These are phyloP conservation scores for Eupithecia exiguata DNA, from an alignment of 2,888 invertebrate genomes.

Conservation along the genomic window DNA sequence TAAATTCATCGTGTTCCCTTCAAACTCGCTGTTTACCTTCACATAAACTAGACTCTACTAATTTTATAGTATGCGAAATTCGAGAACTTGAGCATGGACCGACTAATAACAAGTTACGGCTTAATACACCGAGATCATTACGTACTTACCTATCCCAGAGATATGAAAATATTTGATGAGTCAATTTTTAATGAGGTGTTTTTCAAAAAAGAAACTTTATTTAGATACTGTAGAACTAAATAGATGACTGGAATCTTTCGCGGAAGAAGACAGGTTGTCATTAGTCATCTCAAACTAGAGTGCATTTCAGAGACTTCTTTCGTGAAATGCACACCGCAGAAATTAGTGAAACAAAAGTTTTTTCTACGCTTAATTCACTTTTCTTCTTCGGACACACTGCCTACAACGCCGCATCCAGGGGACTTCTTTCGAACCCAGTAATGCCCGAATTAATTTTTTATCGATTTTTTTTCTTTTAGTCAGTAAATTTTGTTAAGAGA, in stretches of 20 bases:
- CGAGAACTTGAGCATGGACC: not conserved
- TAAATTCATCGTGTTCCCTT: slow-evolving; percentile 38
- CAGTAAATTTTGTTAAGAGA: too few relatives aligned
- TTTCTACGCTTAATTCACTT: too few relatives aligned
- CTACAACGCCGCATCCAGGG: too few relatives aligned
- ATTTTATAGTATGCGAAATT: slow-evolving; percentile 4
- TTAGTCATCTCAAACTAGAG: too few relatives aligned
- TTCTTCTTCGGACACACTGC: too few relatives aligned
- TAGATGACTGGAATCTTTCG: not conserved
- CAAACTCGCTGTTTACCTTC: slow-evolving; percentile 20
- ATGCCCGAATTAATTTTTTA: too few relatives aligned
- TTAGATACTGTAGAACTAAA: not conserved
- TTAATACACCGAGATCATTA: not conserved
- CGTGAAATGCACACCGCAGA: too few relatives aligned
- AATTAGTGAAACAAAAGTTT: too few relatives aligned
- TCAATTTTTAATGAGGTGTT: not conserved
- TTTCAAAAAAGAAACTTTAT: not conserved
- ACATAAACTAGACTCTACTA: slow-evolving; percentile 14
- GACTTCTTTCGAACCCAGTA: too few relatives aligned
- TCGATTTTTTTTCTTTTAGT: too few relatives aligned
- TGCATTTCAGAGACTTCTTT: too few relatives aligned
- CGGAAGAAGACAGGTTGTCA: not conserved
- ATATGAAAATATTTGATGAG: not conserved
- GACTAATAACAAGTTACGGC: not conserved
- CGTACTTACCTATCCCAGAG: not conserved